phyloP scores from a whole-genome alignment of 2,113 vertebrate species.

The Spheniscus mendiculus region DNA sequence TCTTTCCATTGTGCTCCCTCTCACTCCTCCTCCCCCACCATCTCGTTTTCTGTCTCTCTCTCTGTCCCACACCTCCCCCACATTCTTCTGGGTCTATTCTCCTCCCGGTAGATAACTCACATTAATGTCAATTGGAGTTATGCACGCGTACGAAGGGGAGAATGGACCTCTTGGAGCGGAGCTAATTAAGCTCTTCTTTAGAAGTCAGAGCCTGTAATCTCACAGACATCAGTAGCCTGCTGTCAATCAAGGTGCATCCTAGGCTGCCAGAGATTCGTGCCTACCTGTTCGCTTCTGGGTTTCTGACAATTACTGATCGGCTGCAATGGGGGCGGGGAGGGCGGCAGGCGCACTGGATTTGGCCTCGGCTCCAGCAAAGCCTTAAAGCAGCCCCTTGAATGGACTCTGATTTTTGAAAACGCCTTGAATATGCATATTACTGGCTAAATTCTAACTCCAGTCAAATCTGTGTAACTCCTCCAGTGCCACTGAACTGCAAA shows the following conservation, averaged over 20 bases:
- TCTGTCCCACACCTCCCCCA: neutral
- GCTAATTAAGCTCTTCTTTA: neutral
- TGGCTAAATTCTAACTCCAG: neutral
- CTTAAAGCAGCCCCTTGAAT: neutral
- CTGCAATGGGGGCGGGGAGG: neutral
- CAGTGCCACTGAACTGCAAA: neutral
- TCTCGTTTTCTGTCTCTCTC: neutral
- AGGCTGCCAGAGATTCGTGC: neutral
- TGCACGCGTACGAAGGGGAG: neutral
- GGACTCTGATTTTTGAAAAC: neutral
- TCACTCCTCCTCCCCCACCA: neutral
- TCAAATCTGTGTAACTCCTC: neutral
- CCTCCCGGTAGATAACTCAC: neutral
- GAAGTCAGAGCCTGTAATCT: neutral
- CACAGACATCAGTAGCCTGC: neutral
- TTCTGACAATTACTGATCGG: neutral
- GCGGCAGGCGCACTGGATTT: neutral
- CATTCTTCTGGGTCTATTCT: neutral
- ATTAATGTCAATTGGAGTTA: neutral
- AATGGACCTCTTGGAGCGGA: neutral
- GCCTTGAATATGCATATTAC: neutral
- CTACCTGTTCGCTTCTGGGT: neutral
- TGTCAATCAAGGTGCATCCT: neutral
- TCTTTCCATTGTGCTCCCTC: neutral
- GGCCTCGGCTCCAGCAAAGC: neutral